Evolutionary conservation across 92 coral and sea anemone species (phyloP), one percentile per base, ranked within the genome.

Genomic region (Parazoanthus atlanticus): DNA sequence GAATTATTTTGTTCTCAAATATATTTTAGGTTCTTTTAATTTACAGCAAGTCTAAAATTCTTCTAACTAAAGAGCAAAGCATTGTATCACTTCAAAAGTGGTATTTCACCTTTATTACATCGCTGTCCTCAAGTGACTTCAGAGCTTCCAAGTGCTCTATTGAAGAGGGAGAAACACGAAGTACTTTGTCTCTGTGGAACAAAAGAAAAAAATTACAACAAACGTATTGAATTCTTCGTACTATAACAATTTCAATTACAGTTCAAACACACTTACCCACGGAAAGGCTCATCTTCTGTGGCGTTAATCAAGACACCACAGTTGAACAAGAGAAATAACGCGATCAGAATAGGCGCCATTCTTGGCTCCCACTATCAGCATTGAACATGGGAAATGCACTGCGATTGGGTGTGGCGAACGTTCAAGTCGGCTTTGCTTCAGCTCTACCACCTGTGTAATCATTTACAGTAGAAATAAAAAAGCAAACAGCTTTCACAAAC

Each of bases 141-240:
- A 92, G 52, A 72, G 80, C 84, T 26, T 86, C 54, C 61, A 94
- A 33, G 74, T 94, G 91, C 19, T 54, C 91, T 73, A 81, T 75
- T 56, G 86, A 82, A 5, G 80, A 5, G 29, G 95, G 93, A n/a
- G 86, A 88, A 2, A 90, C 90, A 26, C 96, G 96, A 72, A 94
- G 41, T 21, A 94, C 95, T 5, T 94, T 93, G 74, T 86, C 85
- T 84, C 96, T 94, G 76, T n/a, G 74, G 74, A 43, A 21, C 32
- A 61, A 26, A 49, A 81, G 5, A 8, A 28, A 21, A n/a, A 9
- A n/a, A 21, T 7, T 31, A 15, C 15, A 8, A 46, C 75, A 70
- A n/a, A 26, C 16, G 16, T 28, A 12, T 7, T 25, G 16, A 15
- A 13, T 70, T 70, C 13, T 31, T 5, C 34, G 8, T 15, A 28